phyloP scores from a whole-genome alignment of 2,888 invertebrate species.

The Leptinotarsa haldemani region DNA sequence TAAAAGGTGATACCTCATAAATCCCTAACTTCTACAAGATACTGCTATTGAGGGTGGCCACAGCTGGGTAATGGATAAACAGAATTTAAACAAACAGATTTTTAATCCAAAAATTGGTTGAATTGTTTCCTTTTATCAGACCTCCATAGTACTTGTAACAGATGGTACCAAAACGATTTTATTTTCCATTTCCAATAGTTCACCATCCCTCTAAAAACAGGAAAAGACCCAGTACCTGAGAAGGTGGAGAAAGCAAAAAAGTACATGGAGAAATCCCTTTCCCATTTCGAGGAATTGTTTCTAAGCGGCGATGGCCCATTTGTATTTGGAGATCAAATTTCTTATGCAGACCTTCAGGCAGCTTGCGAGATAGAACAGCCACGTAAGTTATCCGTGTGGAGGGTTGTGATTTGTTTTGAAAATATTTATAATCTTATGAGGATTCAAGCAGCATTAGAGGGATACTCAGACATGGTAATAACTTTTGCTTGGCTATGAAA shows the following conservation, averaged over 20 bases:
- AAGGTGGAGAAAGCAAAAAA: conserved; percentile 63
- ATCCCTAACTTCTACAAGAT: too few relatives aligned
- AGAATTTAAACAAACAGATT: too few relatives aligned
- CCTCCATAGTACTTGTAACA: too few relatives aligned
- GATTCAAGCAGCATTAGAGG: not conserved
- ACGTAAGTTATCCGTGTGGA: conserved; percentile 67
- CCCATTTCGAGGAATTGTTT: conserved; percentile 70
- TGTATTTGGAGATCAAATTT: conserved; percentile 72
- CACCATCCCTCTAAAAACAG: conserved; percentile 67
- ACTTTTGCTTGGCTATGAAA: too few relatives aligned
- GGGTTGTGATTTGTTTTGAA: not conserved
- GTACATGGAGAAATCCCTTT: conserved; percentile 71
- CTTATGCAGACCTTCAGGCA: conserved; percentile 80
- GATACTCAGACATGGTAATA: not conserved
- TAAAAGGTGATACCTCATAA: too few relatives aligned
- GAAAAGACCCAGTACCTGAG: conserved; percentile 64
- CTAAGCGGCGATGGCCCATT: conserved; percentile 59
- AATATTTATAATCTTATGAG: not conserved
- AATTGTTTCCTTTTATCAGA: too few relatives aligned
- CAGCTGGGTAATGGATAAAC: too few relatives aligned
- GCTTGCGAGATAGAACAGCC: conserved; percentile 84
- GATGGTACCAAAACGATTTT: not conserved
- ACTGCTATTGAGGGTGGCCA: too few relatives aligned
- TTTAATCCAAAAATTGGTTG: too few relatives aligned
- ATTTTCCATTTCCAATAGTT: conserved; percentile 63